Evolutionary conservation across 1,140 invertebrate genomes (phyloP).

Genomic region (Saccostrea glomerata): DNA sequence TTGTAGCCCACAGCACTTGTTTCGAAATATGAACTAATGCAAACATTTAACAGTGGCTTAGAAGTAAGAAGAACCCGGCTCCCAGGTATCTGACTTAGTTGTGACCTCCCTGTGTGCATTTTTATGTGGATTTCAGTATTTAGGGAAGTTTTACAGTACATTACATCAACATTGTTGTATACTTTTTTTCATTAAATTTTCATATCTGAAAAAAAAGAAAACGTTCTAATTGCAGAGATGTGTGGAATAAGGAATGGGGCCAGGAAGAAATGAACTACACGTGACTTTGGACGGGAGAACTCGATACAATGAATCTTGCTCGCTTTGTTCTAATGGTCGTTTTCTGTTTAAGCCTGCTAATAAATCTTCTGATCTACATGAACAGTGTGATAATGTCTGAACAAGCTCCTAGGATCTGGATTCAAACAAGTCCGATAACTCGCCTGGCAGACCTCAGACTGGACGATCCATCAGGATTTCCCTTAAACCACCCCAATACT

Average conservation of each 20-base stretch:
- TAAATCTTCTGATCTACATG: slow-evolving; percentile 10
- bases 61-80: too few relatives aligned
- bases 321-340: background rate
- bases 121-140: too few relatives aligned
- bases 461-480: background rate
- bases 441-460: background rate
- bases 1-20: too few relatives aligned
- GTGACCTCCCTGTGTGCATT: too few relatives aligned
- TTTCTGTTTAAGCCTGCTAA: background rate
- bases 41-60: too few relatives aligned
- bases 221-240: background rate
- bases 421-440: background rate
- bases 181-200: too few relatives aligned
- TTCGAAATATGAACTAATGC: too few relatives aligned
- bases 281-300: background rate
- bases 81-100: too few relatives aligned
- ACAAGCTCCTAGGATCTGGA: background rate
- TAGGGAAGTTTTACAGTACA: too few relatives aligned
- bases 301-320: background rate
- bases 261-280: background rate
- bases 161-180: too few relatives aligned
- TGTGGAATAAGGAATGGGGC: background rate
- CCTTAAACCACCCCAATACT: background rate
- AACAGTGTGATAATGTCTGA: background rate
- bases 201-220: background rate